phyloP scores from a whole-genome alignment of 1,140 invertebrate species.

The Drosophila asahinai region DNA sequence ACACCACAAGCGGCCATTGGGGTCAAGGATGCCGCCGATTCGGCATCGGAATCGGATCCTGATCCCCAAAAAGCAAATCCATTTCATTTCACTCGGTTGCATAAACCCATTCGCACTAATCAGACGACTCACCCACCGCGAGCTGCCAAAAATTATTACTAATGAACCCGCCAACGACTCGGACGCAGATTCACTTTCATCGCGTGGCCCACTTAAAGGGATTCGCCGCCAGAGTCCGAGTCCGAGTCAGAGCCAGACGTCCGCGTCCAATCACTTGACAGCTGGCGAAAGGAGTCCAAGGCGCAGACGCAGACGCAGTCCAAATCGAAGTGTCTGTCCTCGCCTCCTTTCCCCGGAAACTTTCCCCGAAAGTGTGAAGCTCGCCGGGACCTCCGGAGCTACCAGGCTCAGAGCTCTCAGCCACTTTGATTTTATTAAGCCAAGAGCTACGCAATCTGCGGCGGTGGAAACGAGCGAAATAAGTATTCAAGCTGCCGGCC shows the following conservation, averaged over 20 bases:
- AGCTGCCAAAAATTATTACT: slow-evolving; percentile 75
- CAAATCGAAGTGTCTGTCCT: slow-evolving; percentile 34
- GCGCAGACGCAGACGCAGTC: background rate
- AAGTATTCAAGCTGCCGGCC: slow-evolving; percentile 45
- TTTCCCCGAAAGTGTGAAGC: slow-evolving; percentile 44
- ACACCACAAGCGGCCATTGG: slow-evolving; percentile 68
- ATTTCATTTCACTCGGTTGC: slow-evolving; percentile 40
- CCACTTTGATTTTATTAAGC: slow-evolving; percentile 42
- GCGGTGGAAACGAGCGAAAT: slow-evolving; percentile 22
- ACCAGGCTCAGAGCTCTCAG: background rate
- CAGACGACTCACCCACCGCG: slow-evolving; percentile 46
- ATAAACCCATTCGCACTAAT: slow-evolving; percentile 56
- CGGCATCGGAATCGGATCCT: slow-evolving; percentile 17
- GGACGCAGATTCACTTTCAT: slow-evolving; percentile 77
- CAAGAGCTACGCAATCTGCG: slow-evolving; percentile 45
- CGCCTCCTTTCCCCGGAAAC: slow-evolving; percentile 19
- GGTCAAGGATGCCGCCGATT: slow-evolving; percentile 67
- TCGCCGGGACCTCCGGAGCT: slow-evolving; percentile 29
- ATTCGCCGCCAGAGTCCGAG: slow-evolving; percentile 6
- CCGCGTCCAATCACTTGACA: slow-evolving; percentile 66
- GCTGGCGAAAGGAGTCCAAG: slow-evolving; percentile 65
- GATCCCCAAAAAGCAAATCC: slow-evolving; percentile 17
- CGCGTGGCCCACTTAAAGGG: slow-evolving; percentile 69
- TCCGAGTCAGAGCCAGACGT: background rate
- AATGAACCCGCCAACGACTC: slow-evolving; percentile 58